A percentile compares a stretch with the other conserved stretches of the same genome.
These are phyloP conservation scores for Danio albolineatus DNA, from an alignment of 2,797 vertebrate genomes.

Conservation along the genomic window DNA sequence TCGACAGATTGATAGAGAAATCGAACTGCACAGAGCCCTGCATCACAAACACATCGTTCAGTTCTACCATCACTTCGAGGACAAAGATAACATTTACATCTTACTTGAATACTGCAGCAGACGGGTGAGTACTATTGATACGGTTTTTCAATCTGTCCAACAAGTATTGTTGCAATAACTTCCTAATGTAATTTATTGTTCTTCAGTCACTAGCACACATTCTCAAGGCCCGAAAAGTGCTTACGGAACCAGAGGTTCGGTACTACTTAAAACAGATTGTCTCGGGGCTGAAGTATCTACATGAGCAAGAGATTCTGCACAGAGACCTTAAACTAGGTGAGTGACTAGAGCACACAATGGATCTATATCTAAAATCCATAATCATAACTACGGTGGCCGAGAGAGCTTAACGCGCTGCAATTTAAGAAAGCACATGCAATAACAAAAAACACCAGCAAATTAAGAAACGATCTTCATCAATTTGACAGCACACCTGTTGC, in stretches of 20 bases:
- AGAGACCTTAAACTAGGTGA: conserved; percentile 88
- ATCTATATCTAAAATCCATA: no score
- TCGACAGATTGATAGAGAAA: conserved; percentile 87
- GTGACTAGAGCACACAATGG: not conserved
- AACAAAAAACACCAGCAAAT: no score
- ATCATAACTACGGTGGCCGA: no score
- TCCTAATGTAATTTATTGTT: not conserved
- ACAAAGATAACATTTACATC: conserved; percentile 90
- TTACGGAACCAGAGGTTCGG: conserved; percentile 89
- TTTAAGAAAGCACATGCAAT: no score
- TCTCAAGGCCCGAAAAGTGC: conserved; percentile 87
- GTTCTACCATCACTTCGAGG: conserved; percentile 89
- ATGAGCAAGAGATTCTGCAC: conserved; percentile 88
- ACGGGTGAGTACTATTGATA: conserved; percentile 75
- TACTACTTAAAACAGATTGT: conserved; percentile 91
- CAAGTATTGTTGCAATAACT: not conserved
- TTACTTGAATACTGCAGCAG: conserved; percentile 88
- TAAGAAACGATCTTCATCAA: no score
- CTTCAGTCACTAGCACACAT: conserved; percentile 88
- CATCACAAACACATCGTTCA: conserved; percentile 87
- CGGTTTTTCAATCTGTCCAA: not conserved
- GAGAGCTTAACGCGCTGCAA: no score
- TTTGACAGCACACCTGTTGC: no score
- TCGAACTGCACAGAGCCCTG: conserved; percentile 85
- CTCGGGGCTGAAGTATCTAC: conserved; percentile 87